phyloP scores from a whole-genome alignment of 1,140 invertebrate species.

The Holcopasites calliopsidis region DNA sequence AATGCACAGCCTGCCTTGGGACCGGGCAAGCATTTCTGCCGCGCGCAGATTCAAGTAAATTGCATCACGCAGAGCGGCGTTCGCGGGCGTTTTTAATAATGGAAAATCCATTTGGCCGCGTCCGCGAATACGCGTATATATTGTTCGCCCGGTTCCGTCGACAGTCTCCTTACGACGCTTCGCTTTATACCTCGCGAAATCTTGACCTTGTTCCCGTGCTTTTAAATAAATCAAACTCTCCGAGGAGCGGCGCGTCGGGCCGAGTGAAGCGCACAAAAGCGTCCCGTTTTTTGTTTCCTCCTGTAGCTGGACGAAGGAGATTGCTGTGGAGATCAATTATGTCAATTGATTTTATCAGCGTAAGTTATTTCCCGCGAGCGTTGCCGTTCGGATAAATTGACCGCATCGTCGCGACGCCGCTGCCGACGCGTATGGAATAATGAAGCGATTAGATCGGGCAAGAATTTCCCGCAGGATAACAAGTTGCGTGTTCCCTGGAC shows the following conservation, averaged over 20 bases:
- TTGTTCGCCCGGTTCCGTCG: not conserved
- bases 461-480: not conserved
- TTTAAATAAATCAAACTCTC: conserved; percentile 25
- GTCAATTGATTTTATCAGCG: not conserved
- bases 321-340: not conserved
- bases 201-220: not conserved
- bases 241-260: too few relatives aligned
- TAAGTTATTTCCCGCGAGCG: too few relatives aligned
- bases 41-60: conserved; percentile 36
- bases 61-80: conserved; percentile 6
- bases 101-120: conserved; percentile 28
- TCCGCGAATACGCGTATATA: conserved; percentile 2
- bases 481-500: not conserved
- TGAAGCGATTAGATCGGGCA: not conserved
- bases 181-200: not conserved
- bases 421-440: conserved; percentile 24
- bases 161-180: not conserved
- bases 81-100: conserved; percentile 34
- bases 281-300: not conserved
- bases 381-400: conserved; percentile 12
- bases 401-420: not conserved
- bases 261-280: not conserved
- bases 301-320: not conserved
- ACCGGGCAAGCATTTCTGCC: not conserved
- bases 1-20: not conserved